A percentile compares a stretch with the other conserved stretches of the same genome.
phyloP scores from a whole-genome alignment of 1,140 invertebrate genomes.

The Elysia chlorotica region DNA sequence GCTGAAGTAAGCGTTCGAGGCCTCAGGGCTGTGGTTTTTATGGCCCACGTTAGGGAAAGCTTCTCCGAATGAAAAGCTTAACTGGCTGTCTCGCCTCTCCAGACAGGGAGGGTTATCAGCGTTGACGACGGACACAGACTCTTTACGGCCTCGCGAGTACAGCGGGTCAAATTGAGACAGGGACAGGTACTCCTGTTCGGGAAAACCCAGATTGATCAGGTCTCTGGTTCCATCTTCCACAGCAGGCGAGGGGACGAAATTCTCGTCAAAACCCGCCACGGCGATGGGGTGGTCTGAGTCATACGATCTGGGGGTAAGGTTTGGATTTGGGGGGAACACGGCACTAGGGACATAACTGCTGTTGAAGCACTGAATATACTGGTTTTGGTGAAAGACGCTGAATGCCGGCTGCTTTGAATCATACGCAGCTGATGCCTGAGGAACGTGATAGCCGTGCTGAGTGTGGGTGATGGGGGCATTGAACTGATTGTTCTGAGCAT shows the following conservation, averaged over 20 bases:
- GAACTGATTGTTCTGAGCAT: no score
- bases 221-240: conserved; percentile 20
- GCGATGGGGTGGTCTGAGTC: neutral
- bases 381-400: neutral
- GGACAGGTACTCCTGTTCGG: conserved; percentile 53
- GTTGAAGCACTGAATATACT: no score
- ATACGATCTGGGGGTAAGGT: conserved; percentile 16
- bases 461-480: neutral
- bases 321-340: conserved; percentile 21
- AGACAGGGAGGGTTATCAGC: no score
- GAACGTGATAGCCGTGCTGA: neutral
- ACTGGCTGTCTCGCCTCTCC: no score
- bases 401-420: neutral
- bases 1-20: conserved; percentile 5
- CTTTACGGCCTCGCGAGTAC: conserved; percentile 40
- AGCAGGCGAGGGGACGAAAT: neutral
- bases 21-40: conserved; percentile 3
- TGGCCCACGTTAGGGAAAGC: conserved; percentile 26
- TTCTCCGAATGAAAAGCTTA: conserved; percentile 36
- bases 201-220: conserved; percentile 15
- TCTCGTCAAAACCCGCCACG: conserved; percentile 21
- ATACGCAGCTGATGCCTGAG: neutral
- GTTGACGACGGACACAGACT: conserved; percentile 30
- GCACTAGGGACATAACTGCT: neutral
- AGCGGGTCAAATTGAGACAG: conserved; percentile 53